Conservation (phyloP, 2,797 vertebrate genomes). For the Melanotaenia maccullochi region DNA sequence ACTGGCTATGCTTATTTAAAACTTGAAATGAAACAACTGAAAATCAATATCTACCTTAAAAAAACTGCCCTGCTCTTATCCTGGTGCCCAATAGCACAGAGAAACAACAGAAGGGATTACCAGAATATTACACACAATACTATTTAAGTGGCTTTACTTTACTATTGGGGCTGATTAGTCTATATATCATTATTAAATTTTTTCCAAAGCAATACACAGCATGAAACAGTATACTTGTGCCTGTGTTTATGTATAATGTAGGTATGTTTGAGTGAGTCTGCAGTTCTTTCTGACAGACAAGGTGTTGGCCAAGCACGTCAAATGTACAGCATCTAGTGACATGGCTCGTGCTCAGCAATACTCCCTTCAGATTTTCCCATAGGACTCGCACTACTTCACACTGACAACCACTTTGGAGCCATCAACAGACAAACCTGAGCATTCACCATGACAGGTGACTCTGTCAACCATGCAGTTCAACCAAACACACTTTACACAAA, state of each 20-base stretch:
- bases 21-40: too few species aligned
- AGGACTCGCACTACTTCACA: conserved; percentile 78
- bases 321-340: conserved; percentile 53
- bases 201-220: background rate
- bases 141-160: background rate
- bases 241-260: conserved; percentile 3
- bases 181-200: background rate
- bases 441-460: conserved; percentile 70
- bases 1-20: too few species aligned
- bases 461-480: conserved; percentile 44
- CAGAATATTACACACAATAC: too few species aligned
- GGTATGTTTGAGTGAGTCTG: conserved; percentile 21
- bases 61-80: too few species aligned
- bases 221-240: background rate
- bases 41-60: too few species aligned
- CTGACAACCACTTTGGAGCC: conserved; percentile 77
- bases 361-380: conserved; percentile 64
- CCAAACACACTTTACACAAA: conserved; percentile 20
- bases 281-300: conserved; percentile 24
- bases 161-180: too few species aligned
- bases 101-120: too few species aligned
- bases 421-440: conserved; percentile 71
- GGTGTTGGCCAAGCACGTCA: conserved; percentile 40
- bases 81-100: too few species aligned
- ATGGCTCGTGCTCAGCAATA: conserved; percentile 66